Base-by-base conservation (phyloP, 2,888 invertebrate genomes). In the Andrena fulva region DNA sequence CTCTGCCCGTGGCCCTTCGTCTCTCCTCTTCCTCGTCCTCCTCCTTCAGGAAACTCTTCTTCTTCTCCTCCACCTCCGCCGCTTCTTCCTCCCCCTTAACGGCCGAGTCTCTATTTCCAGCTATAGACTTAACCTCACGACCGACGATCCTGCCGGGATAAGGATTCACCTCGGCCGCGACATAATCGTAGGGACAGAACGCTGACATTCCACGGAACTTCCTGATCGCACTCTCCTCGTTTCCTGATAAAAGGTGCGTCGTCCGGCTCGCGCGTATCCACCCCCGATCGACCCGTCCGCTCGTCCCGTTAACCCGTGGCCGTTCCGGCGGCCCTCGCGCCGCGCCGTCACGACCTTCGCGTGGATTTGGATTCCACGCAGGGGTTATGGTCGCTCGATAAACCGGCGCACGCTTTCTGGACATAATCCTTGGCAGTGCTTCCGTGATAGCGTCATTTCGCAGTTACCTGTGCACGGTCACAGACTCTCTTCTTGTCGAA, bases 81-180 rank as follows among this genome's bases (percentile, higher is more conserved):
- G 12, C 16, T 10, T 68, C n/a, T 35, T 56, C 16, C 29, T 20
- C 29, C 48, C 69, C 27, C 42, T n/a, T 52, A 60, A 52, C 74
- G 31, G 60, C 64, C 77, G 60, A 74, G 63, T 76, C 80, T 70
- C 82, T 74, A 69, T 86, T 84, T 80, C 85, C 84, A 86, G 84
- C 84, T 76, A 84, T 80, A 84, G 84, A 62, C 81, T 89, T 89
- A 89, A 91, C 87, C 91, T 82, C 80, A 60, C 88, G 89, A 89
- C 88, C 90, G 85, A 77, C 77, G 89, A 90, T 90, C 71, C 83
- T 67, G 60, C 79, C 67, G 42, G 80, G 90, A 91, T 90, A 90
- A 88, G 85, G 82, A 87, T 70, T 89, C 87, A 83, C 87, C 87
- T 82, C 76, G 77, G 63, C 68, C 73, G 81, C 81, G 87, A 87